Base-by-base conservation (phyloP, 2,888 invertebrate species). In the Anagyrus pseudococci region DNA sequence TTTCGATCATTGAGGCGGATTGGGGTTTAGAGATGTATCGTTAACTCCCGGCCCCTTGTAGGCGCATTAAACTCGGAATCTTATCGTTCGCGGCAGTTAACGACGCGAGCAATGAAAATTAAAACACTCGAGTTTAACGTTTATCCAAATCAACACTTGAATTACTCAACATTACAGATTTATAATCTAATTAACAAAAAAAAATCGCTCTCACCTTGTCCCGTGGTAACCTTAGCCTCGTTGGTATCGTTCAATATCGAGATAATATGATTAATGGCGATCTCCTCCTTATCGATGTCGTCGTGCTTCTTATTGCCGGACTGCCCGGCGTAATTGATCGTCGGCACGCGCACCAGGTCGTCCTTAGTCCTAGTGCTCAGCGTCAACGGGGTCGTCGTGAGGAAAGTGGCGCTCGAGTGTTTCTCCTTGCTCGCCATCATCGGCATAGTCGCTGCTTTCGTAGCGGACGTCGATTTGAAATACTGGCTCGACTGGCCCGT, bases 201-300 rank as follows among this genome's bases (percentile, higher is more conserved):
- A n/a, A n/a, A n/a, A n/a, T n/a, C n/a, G n/a, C 8, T 25, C 53
- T 63, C 60, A 60, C 71, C 68, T 50, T 70, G 70, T 7, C 29
- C 29, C 0, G 72, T 68, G 1, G 74, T 72, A 6, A 71, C 55
- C 53, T 72, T 70, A 1, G 73, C 74, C 2, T 76, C 73, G 4
- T 74, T 74, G 4, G 80, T 81, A 19, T 81, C 77, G 48, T 83
- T 82, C 17, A 84, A 69, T 50, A 84, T 78, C 0, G 82, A 81
- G 29, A 84, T 76, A 13, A 84, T 83, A 41, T 83, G 83, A 68
- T 82, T 81, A 44, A 84, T 83, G 2, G 82, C 80, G 58, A 82
- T 74, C 67, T 82, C 73, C 68, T 82, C 74, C 55, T 77, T 72
- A 59, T 78, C 75, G 56, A 77, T 56, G 48, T 75, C 68, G 64